Evolutionary conservation across 2,888 invertebrate genomes (phyloP).

Genomic region (Muscina levida): DNA sequence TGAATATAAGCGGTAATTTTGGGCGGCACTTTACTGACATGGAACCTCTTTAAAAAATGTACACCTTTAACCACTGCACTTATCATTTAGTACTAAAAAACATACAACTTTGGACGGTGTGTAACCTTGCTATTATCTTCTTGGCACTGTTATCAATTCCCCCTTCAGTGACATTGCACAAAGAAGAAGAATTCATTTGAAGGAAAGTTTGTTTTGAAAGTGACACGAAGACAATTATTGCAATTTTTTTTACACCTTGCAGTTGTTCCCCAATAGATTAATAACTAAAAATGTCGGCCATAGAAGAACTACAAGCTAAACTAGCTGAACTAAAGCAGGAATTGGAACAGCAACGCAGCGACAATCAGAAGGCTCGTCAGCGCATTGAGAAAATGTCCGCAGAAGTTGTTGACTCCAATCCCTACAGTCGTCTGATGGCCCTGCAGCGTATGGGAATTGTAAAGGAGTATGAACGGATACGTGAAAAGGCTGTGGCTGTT

Average conservation of each 20-base stretch:
- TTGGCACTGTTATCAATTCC: not conserved
- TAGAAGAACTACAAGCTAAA: conserved; percentile 83
- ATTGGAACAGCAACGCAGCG: conserved; percentile 80
- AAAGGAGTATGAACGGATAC: conserved; percentile 95
- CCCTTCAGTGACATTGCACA: not conserved
- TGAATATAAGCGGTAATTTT: too few relatives aligned
- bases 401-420: conserved; percentile 98
- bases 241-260: not conserved
- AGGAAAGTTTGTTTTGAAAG: conserved; percentile 58
- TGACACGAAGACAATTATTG: conserved; percentile 59
- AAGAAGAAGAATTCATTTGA: conserved; percentile 4
- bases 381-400: conserved; percentile 95
- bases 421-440: conserved; percentile 99
- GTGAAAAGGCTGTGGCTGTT: conserved; percentile 93
- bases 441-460: conserved; percentile 99
- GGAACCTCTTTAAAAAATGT: too few relatives aligned
- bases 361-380: conserved; percentile 79
- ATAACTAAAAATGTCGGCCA: conserved; percentile 81
- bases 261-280: not conserved
- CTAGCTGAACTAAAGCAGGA: conserved; percentile 85
- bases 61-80: too few relatives aligned
- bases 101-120: too few relatives aligned
- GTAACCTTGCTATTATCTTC: too few relatives aligned
- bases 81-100: too few relatives aligned
- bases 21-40: too few relatives aligned